These are phyloP conservation scores for Luehdorfia chinensis DNA, from an alignment of 1,140 invertebrate species.

Conservation along the genomic window DNA sequence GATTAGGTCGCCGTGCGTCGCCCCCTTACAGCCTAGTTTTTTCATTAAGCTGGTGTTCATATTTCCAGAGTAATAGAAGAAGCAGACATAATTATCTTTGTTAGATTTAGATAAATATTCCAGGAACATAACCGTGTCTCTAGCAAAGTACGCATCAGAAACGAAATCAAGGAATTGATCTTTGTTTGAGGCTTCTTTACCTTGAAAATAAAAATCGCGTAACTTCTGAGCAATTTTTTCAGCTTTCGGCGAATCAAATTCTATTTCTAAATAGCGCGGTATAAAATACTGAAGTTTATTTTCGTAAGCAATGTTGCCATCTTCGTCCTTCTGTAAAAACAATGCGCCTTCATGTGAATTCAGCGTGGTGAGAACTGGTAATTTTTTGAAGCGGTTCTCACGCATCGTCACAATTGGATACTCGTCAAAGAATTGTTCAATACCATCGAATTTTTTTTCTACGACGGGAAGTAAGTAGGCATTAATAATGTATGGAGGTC, in stretches of 20 bases:
- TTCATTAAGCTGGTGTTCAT: slow-evolving; percentile 55
- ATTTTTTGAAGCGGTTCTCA: slow-evolving; percentile 71
- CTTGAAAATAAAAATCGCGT: slow-evolving; percentile 71
- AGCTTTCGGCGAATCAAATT: slow-evolving; percentile 24
- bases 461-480: slow-evolving; percentile 56
- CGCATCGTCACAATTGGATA: slow-evolving; percentile 47
- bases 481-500: slow-evolving; percentile 37
- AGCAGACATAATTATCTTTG: slow-evolving; percentile 65
- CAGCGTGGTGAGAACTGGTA: slow-evolving; percentile 79
- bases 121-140: slow-evolving; percentile 61
- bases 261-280: slow-evolving; percentile 39
- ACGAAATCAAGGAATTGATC: slow-evolving; percentile 59
- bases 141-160: slow-evolving; percentile 66
- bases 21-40: slow-evolving; percentile 59
- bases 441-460: slow-evolving; percentile 59
- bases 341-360: slow-evolving; percentile 78
- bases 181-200: slow-evolving; percentile 32
- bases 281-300: slow-evolving; percentile 59
- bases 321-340: slow-evolving; percentile 46
- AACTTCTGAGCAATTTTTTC: slow-evolving; percentile 48
- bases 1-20: slow-evolving; percentile 81
- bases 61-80: slow-evolving; percentile 64
- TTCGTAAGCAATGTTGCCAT: slow-evolving; percentile 44
- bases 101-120: slow-evolving; percentile 46
- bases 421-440: slow-evolving; percentile 59